Percentiles rank a stretch among this genome's conserved stretches.
These are phyloP conservation scores for Vimba vimba DNA, from an alignment of 2,113 vertebrate species.

Conservation along the genomic window DNA sequence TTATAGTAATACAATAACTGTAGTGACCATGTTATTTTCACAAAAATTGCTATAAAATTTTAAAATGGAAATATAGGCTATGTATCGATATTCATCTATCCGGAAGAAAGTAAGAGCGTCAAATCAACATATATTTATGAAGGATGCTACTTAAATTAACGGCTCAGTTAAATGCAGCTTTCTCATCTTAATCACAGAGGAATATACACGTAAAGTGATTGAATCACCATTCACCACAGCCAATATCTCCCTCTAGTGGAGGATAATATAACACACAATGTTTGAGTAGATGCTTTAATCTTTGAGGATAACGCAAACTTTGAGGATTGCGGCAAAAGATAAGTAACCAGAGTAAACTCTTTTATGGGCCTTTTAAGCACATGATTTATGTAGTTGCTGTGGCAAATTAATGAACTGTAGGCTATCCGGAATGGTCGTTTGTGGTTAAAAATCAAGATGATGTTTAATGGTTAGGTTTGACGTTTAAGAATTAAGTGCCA, in stretches of 20 bases:
- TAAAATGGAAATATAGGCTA: not conserved
- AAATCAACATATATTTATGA: not conserved
- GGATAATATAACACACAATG: not conserved
- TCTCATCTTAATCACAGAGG: not conserved
- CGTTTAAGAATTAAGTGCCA: not conserved
- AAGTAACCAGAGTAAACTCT: not conserved
- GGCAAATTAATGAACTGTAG: not conserved
- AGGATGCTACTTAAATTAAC: not conserved
- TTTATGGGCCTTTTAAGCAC: not conserved
- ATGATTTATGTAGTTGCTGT: not conserved
- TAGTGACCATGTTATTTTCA: not conserved
- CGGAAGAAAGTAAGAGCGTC: not conserved
- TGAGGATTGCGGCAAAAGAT: not conserved
- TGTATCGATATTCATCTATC: too few relatives aligned
- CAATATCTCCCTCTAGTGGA: conserved; percentile 16
- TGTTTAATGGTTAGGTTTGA: not conserved
- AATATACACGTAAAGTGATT: too few relatives aligned
- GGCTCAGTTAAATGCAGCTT: not conserved
- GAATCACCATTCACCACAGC: not conserved
- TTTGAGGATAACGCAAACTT: not conserved
- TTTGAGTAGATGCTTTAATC: not conserved
- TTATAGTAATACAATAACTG: not conserved
- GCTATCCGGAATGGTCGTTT: not conserved
- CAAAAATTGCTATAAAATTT: not conserved
- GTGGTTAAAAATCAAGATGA: not conserved